Evolutionary conservation across 2,113 vertebrate genomes (phyloP).

Genomic region (Phoxinus phoxinus): DNA sequence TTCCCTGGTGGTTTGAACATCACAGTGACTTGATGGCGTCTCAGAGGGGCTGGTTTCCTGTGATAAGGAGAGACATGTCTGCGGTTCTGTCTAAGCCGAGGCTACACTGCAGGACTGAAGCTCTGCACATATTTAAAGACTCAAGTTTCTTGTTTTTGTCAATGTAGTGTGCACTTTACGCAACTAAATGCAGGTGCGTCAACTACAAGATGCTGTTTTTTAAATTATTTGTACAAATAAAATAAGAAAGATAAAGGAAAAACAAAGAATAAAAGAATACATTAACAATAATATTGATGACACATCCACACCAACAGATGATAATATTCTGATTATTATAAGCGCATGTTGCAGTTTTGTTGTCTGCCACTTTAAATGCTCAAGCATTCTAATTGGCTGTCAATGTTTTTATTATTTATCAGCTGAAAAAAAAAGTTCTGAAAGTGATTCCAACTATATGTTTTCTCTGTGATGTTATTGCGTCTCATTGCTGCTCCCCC

Average conservation of each 20-base stretch:
- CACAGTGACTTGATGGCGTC: conserved; percentile 21
- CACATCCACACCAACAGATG: background rate
- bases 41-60: conserved; percentile 30
- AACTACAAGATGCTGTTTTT: background rate
- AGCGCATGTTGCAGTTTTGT: background rate
- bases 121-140: background rate
- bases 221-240: background rate
- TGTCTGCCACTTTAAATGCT: background rate
- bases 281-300: background rate
- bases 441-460: background rate
- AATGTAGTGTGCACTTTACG: background rate
- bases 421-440: background rate
- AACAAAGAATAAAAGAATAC: background rate
- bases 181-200: background rate
- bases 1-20: conserved; percentile 35
- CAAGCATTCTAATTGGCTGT: background rate
- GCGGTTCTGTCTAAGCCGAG: background rate
- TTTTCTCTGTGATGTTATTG: background rate
- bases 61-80: conserved; percentile 45
- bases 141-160: conserved; percentile 1
- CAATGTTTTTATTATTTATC: background rate
- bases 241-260: background rate
- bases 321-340: background rate
- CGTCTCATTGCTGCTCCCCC: background rate
- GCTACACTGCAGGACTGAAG: conserved; percentile 19